A percentile compares a stretch with the other conserved stretches of the same genome.
These are phyloP conservation scores for Subacronicta megacephala DNA, from an alignment of 2,888 invertebrate genomes.

Conservation along the genomic window DNA sequence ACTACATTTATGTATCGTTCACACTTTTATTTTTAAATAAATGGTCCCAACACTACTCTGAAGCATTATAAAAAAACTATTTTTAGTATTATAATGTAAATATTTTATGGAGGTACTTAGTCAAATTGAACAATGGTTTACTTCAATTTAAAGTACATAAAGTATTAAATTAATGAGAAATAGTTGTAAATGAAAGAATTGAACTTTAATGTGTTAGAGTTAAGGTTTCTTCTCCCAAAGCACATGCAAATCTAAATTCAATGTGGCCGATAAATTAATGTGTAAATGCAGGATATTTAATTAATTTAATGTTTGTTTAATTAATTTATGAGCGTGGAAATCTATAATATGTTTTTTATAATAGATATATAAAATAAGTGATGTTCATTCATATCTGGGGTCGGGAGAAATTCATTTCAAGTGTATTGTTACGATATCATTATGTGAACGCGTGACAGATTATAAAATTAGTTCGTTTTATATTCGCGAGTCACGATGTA, in stretches of 20 bases:
- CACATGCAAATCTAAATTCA: background rate
- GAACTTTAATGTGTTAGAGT: background rate
- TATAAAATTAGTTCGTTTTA: slow-evolving; percentile 57
- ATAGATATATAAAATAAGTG: slow-evolving; percentile 37
- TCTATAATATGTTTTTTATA: background rate
- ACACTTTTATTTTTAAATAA: too few relatives aligned
- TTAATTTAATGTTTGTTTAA: too few relatives aligned
- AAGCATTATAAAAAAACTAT: too few relatives aligned
- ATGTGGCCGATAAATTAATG: too few relatives aligned
- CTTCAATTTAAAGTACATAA: background rate
- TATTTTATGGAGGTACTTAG: too few relatives aligned
- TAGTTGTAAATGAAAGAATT: background rate
- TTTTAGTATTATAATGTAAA: slow-evolving; percentile 17
- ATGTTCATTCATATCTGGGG: slow-evolving; percentile 55
- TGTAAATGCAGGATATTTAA: background rate
- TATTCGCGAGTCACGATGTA: slow-evolving; percentile 68
- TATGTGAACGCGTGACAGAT: slow-evolving; percentile 47
- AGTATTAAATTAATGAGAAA: background rate
- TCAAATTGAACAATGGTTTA: too few relatives aligned
- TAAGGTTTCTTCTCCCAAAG: background rate
- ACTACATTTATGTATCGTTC: slow-evolving; percentile 34
- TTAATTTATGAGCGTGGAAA: slow-evolving; percentile 15
- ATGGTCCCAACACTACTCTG: slow-evolving; percentile 10
- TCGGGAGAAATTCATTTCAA: slow-evolving; percentile 26
- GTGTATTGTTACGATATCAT: slow-evolving; percentile 38